Percentiles rank a stretch among this genome's conserved stretches.
phyloP scores from a whole-genome alignment of 2,888 invertebrate genomes.

The Chrysina gloriosa region DNA sequence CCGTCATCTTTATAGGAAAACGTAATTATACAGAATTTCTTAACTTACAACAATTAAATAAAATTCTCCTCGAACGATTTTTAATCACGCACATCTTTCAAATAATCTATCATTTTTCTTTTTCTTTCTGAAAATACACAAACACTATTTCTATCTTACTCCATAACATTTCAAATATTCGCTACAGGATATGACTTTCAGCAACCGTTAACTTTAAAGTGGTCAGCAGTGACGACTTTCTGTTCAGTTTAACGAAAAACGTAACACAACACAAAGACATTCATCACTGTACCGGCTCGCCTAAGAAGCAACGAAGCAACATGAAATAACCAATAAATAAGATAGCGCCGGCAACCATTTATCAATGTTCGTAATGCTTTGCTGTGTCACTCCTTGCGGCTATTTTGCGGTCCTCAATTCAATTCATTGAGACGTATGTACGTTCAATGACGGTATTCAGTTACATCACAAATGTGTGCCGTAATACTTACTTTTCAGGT shows the following conservation, averaged over 20 bases:
- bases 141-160: too few species aligned
- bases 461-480: too few species aligned
- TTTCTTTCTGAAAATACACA: too few species aligned
- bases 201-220: background rate
- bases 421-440: constrained; percentile 26
- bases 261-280: constrained; percentile 62
- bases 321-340: constrained; percentile 64
- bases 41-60: too few species aligned
- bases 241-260: constrained; percentile 57
- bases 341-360: constrained; percentile 58
- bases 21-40: too few species aligned
- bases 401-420: constrained; percentile 27
- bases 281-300: constrained; percentile 55
- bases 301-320: constrained; percentile 49
- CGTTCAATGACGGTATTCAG: background rate
- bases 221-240: background rate
- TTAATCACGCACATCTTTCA: too few species aligned
- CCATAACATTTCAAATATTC: too few species aligned
- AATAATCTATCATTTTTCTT: too few species aligned
- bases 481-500: too few species aligned
- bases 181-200: too few species aligned
- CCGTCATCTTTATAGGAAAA: too few species aligned
- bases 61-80: too few species aligned
- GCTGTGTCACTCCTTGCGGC: constrained; percentile 26
- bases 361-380: constrained; percentile 50